These are phyloP conservation scores for Zhengitettix transpicula DNA, from an alignment of 2,888 invertebrate species.

Conservation along the genomic window DNA sequence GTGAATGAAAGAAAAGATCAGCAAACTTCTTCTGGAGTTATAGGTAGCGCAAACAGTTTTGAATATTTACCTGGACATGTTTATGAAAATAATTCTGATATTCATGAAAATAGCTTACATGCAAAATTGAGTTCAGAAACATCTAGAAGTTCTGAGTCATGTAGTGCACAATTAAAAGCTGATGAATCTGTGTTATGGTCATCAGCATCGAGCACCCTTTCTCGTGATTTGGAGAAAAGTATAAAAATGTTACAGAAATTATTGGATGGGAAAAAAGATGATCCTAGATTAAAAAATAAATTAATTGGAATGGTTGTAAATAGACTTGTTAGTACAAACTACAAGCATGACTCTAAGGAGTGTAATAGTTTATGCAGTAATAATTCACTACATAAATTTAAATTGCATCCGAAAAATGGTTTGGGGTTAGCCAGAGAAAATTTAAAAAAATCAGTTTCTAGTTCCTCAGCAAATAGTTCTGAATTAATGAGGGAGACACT, in stretches of 20 bases:
- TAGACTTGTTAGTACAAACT: background rate
- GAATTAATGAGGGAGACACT: too few species aligned
- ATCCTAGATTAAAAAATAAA: background rate
- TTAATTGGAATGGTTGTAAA: background rate
- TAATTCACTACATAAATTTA: too few species aligned
- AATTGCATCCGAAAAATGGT: too few species aligned
- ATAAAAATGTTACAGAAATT: background rate
- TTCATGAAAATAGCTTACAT: background rate
- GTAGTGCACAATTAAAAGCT: background rate
- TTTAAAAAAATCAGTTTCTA: too few species aligned
- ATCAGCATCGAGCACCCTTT: background rate
- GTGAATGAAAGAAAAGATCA: background rate
- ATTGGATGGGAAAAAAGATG: background rate
- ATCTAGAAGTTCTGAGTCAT: background rate
- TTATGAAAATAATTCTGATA: conserved; percentile 24
- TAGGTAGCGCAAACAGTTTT: conserved; percentile 47
- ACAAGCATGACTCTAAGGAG: background rate
- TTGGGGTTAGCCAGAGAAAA: too few species aligned
- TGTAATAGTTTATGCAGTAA: too few species aligned
- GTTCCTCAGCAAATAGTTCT: too few species aligned
- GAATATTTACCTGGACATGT: conserved; percentile 42
- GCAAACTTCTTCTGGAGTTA: conserved; percentile 19
- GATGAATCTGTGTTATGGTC: background rate
- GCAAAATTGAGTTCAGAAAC: background rate
- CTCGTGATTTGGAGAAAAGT: background rate